Base-by-base conservation (phyloP, 2,888 invertebrate species). In the Electrophaes corylata region DNA sequence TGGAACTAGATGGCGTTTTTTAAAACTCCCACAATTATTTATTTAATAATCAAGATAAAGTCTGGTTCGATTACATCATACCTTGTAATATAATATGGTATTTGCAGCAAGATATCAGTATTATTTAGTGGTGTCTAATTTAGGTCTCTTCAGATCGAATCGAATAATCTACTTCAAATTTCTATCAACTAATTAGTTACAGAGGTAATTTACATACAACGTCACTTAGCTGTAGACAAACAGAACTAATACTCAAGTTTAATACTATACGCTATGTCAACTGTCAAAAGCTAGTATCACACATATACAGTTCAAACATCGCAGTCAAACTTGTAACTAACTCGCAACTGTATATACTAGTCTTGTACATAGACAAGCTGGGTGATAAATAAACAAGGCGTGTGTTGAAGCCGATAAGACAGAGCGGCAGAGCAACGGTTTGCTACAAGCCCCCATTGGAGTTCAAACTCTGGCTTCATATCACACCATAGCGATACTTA, bases 371-470 rank as follows among this genome's bases (percentile, higher is more conserved):
- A 50, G 54, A 81, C 73, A 81, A 71, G 79, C 83, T 79, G 81
- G 76, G 78, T 79, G 83, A 85, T 89, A 88, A 91, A 90, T 89
- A 91, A 84, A 88, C 90, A 86, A 78, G 80, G 86, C 77, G 87
- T 89, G 86, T 86, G 87, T 77, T 79, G 75, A 76, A 73, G 73
- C 82, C 81, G 91, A 92, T 92, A 91, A 91, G 86, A 81, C 80
- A 71, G 67, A 72, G 69, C 71, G 68, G 75, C 75, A 70, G 73
- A 66, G 66, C 63, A 59, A 66, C 63, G 65, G 67, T 62, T 61
- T 66, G 68, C 64, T 66, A 66, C 67, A 68, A 61, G 57, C 51
- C 63, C 69, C 48, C 63, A 41, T 40, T 40, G 19, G 31, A 60
- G 50, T 54, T 54, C 35, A 59, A 59, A 40, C 58, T 47, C 53